Base-by-base conservation (phyloP, 2,888 invertebrate genomes). In the Oithona nana region DNA sequence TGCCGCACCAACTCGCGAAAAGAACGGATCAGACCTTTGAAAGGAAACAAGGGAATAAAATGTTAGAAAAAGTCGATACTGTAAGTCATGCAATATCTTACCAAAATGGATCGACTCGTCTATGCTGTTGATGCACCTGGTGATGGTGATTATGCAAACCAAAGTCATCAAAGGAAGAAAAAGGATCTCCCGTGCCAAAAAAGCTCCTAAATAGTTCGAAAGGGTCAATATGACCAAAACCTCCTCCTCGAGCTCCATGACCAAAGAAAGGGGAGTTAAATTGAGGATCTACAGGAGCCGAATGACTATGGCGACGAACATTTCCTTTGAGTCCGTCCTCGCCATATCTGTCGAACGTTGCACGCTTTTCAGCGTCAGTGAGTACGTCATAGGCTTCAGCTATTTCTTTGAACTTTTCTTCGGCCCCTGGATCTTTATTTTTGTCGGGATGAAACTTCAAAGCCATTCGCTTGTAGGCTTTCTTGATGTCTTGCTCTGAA, bases 401-500 rank as follows among this genome's bases (percentile, higher is more conserved):
- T 4, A 97, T 86, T 74, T 95, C 87, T 73, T 90, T 95, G 74
- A 95, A 95, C 67, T 85, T 83, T 69, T 94, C 94, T 74, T 97
- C 97, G 0, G 97, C 95, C 56, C 87, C 89, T 1, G 89, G 76
- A 0, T 86, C 79, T 76, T 94, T 94, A 75, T 98, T 98, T 75
- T 98, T 98, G 73, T 98, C 98, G 22, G 98, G 98, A 76, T 98
- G 98, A 74, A 89, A 98, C 74, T 94, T 94, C 52, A 98, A 76
- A 1, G 98, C 98, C 73, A 97, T 79, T 75, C 95, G 89, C 65
- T 93, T 80, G 73, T 95, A 95, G 0, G 94, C 92, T 72, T 94
- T 95, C 74, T 94, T 94, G 70, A 98, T 92, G 71, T 97, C 97
- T 72, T 95, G 95, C 68, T 95, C 95, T 50, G 81, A 80, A 28